Base-by-base conservation (phyloP, 2,888 invertebrate genomes). In the Dusona sp. region DNA sequence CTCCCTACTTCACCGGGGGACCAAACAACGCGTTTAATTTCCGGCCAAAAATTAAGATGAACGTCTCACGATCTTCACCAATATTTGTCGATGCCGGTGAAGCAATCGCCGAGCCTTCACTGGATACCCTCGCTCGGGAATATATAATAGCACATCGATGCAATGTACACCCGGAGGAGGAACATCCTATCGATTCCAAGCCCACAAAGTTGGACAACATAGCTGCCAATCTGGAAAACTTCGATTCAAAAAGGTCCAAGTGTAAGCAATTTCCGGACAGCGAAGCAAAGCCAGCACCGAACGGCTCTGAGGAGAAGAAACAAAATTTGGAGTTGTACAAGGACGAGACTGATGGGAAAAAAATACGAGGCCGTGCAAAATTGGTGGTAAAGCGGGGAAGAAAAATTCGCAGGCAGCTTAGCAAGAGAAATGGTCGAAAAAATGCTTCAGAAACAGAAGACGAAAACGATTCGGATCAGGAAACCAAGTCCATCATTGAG, bases 31-130 rank as follows among this genome's bases (percentile, higher is more conserved):
- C 42, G 0, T 75, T 85, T 19, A n/a, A 67, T 11, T 36, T 70
- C 42, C 79, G 79, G 3, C 7, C 57, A 0, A 77, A 45, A 7
- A 19, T 72, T 16, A 80, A 68, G 0, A 48, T 38, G 3, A 79
- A 73, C 48, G 25, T 45, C 3, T 82, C 87, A 36, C 79, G 84
- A n/a, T 82, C 82, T 6, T 84, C 84, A 65, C 79, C 87, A 33
- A 84, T 84, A 29, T 75, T 84, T 22, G 25, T 57, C 2, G 82
- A 82, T 8, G 79, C 70, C 48, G 79, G 79, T 2, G 87, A 87
- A 51, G 70, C 79, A 0, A 73, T 72, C 0, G 86, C 83, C n/a
- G 77, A 80, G 48, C 72, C 72, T 25, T 16, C 38, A 22, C 22
- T n/a, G 22, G 42, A 45, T 8, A 22, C 48, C 48, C 64, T 67